phyloP scores from a whole-genome alignment of 2,888 invertebrate species.

The Caenorhabditis zanzibari region DNA sequence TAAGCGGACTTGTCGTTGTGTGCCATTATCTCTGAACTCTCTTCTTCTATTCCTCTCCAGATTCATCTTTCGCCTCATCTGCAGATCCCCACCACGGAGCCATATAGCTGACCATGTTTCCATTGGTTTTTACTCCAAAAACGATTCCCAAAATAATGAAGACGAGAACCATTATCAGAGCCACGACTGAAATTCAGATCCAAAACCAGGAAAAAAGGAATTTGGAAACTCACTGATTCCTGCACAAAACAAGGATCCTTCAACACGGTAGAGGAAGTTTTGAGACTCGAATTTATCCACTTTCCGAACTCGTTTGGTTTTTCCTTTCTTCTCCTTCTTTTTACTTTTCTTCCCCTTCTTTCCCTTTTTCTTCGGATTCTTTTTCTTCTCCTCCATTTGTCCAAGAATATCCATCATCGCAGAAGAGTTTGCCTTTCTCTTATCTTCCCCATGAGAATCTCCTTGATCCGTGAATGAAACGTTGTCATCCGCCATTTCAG shows the following conservation, averaged over 20 bases:
- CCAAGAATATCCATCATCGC: constrained; percentile 70
- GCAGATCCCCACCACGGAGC: constrained; percentile 25
- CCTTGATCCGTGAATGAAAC: constrained; percentile 64
- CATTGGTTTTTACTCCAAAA: constrained; percentile 37
- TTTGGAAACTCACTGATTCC: constrained; percentile 44
- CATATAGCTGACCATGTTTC: constrained; percentile 51
- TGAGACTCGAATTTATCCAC: constrained; percentile 67
- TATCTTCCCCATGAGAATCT: constrained; percentile 26
- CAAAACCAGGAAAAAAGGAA: background rate
- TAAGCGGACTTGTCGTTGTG: constrained; percentile 43
- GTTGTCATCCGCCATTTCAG: constrained; percentile 63
- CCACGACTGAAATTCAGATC: constrained; percentile 14
- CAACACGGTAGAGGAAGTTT: constrained; percentile 70
- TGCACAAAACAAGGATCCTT: constrained; percentile 69
- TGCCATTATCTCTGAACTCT: background rate
- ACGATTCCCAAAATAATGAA: constrained; percentile 32
- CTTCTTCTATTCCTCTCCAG: background rate
- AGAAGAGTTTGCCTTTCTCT: constrained; percentile 48
- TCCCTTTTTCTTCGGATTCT: constrained; percentile 10
- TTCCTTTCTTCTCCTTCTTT: constrained; percentile 58
- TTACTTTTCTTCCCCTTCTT: constrained; percentile 42
- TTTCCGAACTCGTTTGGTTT: constrained; percentile 62
- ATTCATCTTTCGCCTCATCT: constrained; percentile 12
- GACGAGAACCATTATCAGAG: constrained; percentile 15
- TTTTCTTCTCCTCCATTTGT: constrained; percentile 46